Evolutionary conservation across 2,113 vertebrate genomes (phyloP).

Genomic region (Phaethornis superciliosus): DNA sequence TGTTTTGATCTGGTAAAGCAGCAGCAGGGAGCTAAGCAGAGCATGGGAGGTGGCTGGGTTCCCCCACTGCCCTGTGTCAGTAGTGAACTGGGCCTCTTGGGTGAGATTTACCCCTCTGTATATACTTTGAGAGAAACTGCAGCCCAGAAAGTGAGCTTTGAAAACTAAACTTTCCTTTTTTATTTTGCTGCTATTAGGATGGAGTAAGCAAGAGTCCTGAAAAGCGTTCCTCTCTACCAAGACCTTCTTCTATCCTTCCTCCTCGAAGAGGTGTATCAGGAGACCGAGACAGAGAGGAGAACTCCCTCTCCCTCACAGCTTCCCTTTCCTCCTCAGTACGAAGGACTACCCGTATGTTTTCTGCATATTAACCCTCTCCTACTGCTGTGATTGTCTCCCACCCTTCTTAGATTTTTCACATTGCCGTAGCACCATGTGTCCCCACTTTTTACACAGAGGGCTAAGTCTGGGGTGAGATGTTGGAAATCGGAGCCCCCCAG

Average conservation of each 20-base stretch:
- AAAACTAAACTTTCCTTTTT: neutral
- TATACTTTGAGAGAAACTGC: neutral
- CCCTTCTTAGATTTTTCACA: neutral
- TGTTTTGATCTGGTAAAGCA: neutral
- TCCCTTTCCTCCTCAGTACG: conserved; percentile 91
- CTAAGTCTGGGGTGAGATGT: neutral
- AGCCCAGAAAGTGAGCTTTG: neutral
- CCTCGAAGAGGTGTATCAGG: conserved; percentile 84
- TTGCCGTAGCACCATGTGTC: no score
- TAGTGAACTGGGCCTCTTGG: neutral
- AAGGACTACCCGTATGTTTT: conserved; percentile 88
- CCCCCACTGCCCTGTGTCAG: neutral
- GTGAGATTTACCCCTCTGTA: neutral
- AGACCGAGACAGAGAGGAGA: conserved; percentile 90
- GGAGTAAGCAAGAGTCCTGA: conserved; percentile 89
- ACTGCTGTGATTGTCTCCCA: neutral
- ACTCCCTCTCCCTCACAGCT: conserved; percentile 91
- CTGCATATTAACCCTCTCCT: neutral
- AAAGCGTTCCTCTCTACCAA: conserved; percentile 89
- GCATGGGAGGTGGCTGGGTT: neutral
- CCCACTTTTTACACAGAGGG: neutral
- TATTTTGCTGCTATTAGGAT: conserved; percentile 79
- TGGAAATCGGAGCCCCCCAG: neutral
- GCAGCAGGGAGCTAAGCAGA: neutral
- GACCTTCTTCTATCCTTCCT: conserved; percentile 88